Evolutionary conservation across 2,888 invertebrate genomes (phyloP), one percentile per base, ranked within the genome.

Genomic region (Macrophya annulata): DNA sequence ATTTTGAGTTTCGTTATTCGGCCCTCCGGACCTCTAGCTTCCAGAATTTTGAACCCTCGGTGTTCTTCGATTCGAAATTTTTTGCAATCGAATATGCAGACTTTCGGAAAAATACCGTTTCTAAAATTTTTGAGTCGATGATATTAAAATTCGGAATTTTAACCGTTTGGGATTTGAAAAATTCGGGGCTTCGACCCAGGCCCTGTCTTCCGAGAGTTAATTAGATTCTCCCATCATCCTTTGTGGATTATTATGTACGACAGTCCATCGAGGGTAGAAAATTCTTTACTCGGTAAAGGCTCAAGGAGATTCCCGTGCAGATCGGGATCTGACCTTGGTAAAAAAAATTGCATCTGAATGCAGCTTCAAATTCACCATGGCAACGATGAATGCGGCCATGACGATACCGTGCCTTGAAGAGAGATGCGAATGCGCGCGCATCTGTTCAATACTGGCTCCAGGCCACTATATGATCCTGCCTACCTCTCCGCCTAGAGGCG

Each of bases 361-460:
- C 81, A 45, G 84, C 72, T 25, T 45, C 84, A 17, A n/a, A 25
- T 25, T 84, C 48, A 37, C 84, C 85, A 76, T 84, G 74, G 84
- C 25, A 85, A 83, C 82, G 83, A 48, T 31, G 31, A 84, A 84
- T 86, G 68, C 81, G 68, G 74, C 85, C 85, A 83, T 83, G 68
- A 84, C 77, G 82, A 85, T 82, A 48, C 59, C 68, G 37, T 81
- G 21, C 17, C 37, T 40, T n/a, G 51, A 62, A 62, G 31, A 62
- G 31, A 15, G 68, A 59, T 17, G 40, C 31, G 25, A 25, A n/a
- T 91, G 91, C 91, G 91, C 91, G 91, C 91, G 91, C 91, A 91
- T 81, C 91, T 88, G 91, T 88, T 91, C 91, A 89, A 91, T 91
- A 91, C 89, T 83, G 85, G 85, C 86, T 43, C 43, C 55, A 45